These are phyloP conservation scores for Heterotilapia buettikoferi DNA, from an alignment of 2,113 vertebrate genomes.

Conservation along the genomic window DNA sequence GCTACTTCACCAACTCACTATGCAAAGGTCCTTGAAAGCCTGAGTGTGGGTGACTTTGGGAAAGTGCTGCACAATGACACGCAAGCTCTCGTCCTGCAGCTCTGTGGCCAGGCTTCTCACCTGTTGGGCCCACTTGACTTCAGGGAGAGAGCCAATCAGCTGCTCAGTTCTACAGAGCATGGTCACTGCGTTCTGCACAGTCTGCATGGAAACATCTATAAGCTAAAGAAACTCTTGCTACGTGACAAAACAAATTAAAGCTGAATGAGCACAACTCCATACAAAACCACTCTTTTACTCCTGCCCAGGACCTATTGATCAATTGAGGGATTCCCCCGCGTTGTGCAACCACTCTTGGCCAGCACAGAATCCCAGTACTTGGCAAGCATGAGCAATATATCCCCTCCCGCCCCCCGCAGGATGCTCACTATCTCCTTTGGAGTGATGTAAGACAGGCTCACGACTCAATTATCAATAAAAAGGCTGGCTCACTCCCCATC, in stretches of 20 bases:
- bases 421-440: not conserved
- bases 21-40: conserved; percentile 78
- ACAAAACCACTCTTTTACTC: not conserved
- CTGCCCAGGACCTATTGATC: not conserved
- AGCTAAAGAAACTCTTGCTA: conserved; percentile 7
- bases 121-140: conserved; percentile 88
- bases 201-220: conserved; percentile 66
- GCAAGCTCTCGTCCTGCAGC: conserved; percentile 82
- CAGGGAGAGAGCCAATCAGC: conserved; percentile 82
- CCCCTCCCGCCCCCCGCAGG: not conserved
- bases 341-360: conserved; percentile 3
- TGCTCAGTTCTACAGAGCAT: conserved; percentile 84
- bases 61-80: conserved; percentile 79
- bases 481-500: not conserved
- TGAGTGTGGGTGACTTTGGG: conserved; percentile 73
- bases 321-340: not conserved
- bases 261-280: not conserved
- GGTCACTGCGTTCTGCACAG: conserved; percentile 77
- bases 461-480: conserved; percentile 32
- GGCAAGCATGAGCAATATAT: not conserved
- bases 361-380: not conserved
- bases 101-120: conserved; percentile 74
- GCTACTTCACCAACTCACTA: conserved; percentile 66
- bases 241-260: not conserved
- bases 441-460: conserved; percentile 16